Conservation (phyloP, 2,888 invertebrate species). For the Onthophagus sagittarius region DNA sequence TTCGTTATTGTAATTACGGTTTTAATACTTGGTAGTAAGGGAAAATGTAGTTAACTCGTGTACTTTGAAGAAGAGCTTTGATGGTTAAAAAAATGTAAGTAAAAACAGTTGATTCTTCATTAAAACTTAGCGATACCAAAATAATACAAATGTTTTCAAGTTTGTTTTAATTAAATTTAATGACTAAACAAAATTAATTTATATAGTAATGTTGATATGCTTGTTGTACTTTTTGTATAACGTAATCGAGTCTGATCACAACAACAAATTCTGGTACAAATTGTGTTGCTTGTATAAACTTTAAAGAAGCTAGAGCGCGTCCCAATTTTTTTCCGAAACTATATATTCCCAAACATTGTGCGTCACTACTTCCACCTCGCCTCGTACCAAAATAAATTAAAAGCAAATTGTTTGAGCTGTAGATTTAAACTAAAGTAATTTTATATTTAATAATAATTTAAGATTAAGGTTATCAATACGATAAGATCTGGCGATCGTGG, state of each 20-base stretch:
- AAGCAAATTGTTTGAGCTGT: neutral
- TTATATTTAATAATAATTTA: no score
- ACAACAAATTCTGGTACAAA: neutral
- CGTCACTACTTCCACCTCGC: neutral
- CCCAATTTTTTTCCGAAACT: neutral
- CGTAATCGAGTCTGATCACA: neutral
- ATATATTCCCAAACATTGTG: neutral
- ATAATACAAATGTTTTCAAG: neutral
- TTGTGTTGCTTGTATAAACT: neutral
- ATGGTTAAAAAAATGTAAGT: neutral
- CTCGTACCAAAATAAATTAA: neutral
- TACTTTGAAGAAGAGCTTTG: neutral
- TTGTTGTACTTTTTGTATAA: neutral
- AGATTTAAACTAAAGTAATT: neutral
- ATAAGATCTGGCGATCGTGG: no score
- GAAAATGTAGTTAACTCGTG: neutral
- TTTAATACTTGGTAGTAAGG: neutral
- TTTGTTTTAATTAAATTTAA: neutral
- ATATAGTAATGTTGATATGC: neutral
- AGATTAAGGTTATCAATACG: no score
- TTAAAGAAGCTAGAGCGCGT: neutral
- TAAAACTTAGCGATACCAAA: neutral
- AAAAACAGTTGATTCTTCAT: neutral
- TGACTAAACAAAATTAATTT: neutral
- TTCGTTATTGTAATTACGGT: neutral